These are phyloP conservation scores for Pristis pectinata DNA, from an alignment of 2,797 vertebrate genomes.

Conservation along the genomic window DNA sequence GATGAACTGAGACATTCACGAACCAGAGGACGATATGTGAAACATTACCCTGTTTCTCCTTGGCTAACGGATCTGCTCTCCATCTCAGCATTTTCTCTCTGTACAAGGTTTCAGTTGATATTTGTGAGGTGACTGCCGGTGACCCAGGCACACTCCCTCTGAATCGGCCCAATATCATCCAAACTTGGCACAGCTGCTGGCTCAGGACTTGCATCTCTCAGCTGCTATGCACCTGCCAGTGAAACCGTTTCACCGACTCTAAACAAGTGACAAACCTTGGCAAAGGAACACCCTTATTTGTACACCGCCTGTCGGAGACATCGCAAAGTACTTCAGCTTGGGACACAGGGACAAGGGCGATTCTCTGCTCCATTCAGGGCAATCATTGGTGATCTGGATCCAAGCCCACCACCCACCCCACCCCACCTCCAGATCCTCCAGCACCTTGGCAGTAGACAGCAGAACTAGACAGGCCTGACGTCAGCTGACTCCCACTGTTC, in stretches of 20 bases:
- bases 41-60: background rate
- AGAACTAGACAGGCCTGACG: no score
- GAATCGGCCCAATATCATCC: no score
- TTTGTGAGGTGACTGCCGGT: background rate
- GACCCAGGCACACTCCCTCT: background rate
- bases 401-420: background rate
- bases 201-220: background rate
- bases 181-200: background rate
- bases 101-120: background rate
- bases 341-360: background rate
- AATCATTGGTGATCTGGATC: background rate
- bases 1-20: background rate
- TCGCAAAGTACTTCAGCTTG: background rate
- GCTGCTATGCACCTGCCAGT: background rate
- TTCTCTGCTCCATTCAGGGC: background rate
- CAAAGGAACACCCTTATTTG: background rate
- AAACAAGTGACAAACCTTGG: background rate
- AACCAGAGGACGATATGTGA: background rate
- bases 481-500: background rate
- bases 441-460: no score
- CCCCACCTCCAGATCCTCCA: background rate
- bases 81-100: background rate
- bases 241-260: background rate
- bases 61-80: background rate
- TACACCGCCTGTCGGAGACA: background rate